Base-by-base conservation (phyloP, 2,797 vertebrate species). In the Pseudomugil gertrudae region DNA sequence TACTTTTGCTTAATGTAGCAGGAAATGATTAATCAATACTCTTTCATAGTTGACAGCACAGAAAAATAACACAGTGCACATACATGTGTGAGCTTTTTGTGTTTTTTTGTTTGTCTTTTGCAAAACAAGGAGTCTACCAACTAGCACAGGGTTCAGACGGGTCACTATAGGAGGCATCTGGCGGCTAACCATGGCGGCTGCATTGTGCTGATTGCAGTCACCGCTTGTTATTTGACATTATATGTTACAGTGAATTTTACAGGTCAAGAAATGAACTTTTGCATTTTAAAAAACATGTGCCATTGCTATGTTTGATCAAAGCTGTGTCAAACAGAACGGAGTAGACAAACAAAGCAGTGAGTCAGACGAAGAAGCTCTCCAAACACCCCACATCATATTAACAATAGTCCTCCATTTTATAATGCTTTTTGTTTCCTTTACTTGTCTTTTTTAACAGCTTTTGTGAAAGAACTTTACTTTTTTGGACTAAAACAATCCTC, bases 21-120 rank as follows among this genome's bases (percentile, higher is more conserved):
- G 47, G n/a, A 66, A 35, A 45, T 13, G 23, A 67, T 61, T 72
- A 45, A 71, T 76, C 58, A 66, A 67, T 11, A 55, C 13, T 56
- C 68, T 65, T 65, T 29, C 54, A 36, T 51, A 45, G 64, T 45
- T 47, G 27, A 33, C 35, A 7, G 54, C 67, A 38, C 47, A 27
- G 30, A 30, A 7, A 51, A 9, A 19, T 0, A 33, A 43, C 35
- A 58, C 47, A 59, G 11, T 43, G 11, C 36, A 51, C 5, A 13
- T 45, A 35, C 3, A 63, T 21, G 19, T 23, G 19, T 23, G 19
- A 13, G 2, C 26, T 15, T 23, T 13, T 11, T 48, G 27, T 24
- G 19, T 56, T 23, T 43, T 9, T n/a, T 43, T n/a, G 7, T 21
- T 45, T 10, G 19, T 8, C n/a, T 48, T 30, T 48, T 23, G 15